Base-by-base conservation (phyloP, 2,797 vertebrate genomes). In the Gymnopithys bicolor region DNA sequence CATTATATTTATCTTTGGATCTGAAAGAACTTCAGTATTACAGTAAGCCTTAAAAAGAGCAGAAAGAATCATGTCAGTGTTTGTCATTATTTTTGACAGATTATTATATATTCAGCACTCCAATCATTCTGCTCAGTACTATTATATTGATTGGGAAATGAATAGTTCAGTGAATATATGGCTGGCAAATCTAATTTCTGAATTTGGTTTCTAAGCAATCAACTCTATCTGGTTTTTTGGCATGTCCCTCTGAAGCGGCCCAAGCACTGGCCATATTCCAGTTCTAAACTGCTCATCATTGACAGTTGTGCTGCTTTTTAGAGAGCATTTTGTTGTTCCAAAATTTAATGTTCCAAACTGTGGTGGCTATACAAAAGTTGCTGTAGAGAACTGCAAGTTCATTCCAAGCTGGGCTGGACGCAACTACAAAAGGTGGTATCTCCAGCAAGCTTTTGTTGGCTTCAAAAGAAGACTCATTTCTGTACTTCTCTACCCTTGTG, bases 111-210 rank as follows among this genome's bases (percentile, higher is more conserved):
- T 85, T 87, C 64, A 55, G 60, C 53, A 77, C 19, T 94, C 78
- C 17, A 75, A 48, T 87, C 27, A 71, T 87, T 87, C 60, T 81
- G 13, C 53, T 87, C 58, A 62, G 78, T 83, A 81, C 76, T 75
- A 70, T 85, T 84, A 82, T 75, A 91, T 48, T 89, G 91, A 93
- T 94, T 87, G 39, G 51, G 53, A 89, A 95, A 95, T 93, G 35
- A 93, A 84, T 83, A 90, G 48, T 80, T 94, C 78, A 85, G 58
- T 80, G 68, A 93, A 71, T 78, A 78, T 28, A 55, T 19, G 28
- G 53, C 55, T 90, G 79, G 82, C 87, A 92, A 90, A 86, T 23
- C 53, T 91, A 51, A 95, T 93, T 96, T 93, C 79, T 92, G 88
- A 75, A 78, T 95, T 89, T 80, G 18, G 24, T 89, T 92, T 92